phyloP scores from a whole-genome alignment of 2,888 invertebrate species.

The Hermaeophaga mercurialis region DNA sequence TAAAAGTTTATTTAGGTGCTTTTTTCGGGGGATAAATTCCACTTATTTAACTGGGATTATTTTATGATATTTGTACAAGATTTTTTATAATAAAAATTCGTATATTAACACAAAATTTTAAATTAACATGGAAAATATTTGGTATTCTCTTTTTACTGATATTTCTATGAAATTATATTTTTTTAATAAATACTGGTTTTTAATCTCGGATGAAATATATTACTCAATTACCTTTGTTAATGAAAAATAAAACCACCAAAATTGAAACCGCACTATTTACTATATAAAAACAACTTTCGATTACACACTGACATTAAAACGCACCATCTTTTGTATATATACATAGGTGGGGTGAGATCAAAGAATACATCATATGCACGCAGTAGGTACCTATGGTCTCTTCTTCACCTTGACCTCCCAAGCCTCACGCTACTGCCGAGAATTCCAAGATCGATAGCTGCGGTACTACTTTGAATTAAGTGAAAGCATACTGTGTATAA shows the following conservation, averaged over 20 bases:
- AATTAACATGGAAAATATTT: no score
- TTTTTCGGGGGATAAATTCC: no score
- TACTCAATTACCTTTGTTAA: not conserved
- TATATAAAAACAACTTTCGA: constrained; percentile 23
- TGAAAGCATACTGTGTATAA: constrained; percentile 7
- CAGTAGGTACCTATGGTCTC: constrained; percentile 30
- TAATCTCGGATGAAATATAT: no score
- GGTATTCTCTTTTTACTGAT: no score
- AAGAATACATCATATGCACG: constrained; percentile 36
- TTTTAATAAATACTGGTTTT: not conserved
- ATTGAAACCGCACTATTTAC: constrained; percentile 27
- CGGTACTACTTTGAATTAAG: constrained; percentile 15
- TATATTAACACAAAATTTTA: no score
- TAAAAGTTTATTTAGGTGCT: no score
- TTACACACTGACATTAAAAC: constrained; percentile 30
- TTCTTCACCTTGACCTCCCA: constrained; percentile 45
- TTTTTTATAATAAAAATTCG: no score
- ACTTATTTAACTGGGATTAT: no score
- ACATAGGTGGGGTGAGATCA: constrained; percentile 41
- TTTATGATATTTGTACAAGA: no score
- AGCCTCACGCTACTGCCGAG: constrained; percentile 27
- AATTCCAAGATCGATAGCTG: constrained; percentile 39
- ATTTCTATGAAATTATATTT: no score
- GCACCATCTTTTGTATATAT: constrained; percentile 40
- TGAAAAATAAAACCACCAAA: constrained; percentile 11